Evolutionary conservation across 1,140 invertebrate genomes (phyloP).

Genomic region (Drosophila seguyi): DNA sequence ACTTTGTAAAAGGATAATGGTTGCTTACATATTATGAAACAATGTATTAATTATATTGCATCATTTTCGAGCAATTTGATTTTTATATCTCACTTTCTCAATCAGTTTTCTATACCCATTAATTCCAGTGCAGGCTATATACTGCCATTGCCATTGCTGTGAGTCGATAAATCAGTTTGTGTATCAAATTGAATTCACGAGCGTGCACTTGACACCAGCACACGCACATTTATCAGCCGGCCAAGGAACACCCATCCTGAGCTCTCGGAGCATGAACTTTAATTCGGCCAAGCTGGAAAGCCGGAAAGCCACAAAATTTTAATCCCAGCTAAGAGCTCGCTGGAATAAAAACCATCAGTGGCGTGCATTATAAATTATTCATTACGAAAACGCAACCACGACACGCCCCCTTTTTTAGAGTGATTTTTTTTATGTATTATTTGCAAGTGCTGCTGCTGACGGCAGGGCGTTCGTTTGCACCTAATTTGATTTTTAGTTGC

Average conservation of each 20-base stretch:
- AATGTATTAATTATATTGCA: background rate
- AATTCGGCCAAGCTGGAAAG: conserved; percentile 41
- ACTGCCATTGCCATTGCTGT: conserved; percentile 19
- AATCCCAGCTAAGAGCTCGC: conserved; percentile 74
- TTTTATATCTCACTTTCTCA: background rate
- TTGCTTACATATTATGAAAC: background rate
- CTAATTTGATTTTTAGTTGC: conserved; percentile 83
- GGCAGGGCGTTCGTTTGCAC: conserved; percentile 80
- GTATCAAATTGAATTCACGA: conserved; percentile 83
- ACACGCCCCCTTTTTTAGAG: conserved; percentile 30
- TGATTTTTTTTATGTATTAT: background rate
- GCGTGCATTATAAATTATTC: conserved; percentile 80
- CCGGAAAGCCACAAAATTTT: conserved; percentile 77
- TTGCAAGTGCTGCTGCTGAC: conserved; percentile 44
- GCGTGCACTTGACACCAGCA: conserved; percentile 78
- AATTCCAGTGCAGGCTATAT: conserved; percentile 8
- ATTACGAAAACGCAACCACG: conserved; percentile 71
- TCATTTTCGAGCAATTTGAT: accelerated
- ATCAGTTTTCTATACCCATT: background rate
- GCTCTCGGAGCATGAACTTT: conserved; percentile 34
- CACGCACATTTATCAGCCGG: conserved; percentile 77
- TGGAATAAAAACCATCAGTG: conserved; percentile 29
- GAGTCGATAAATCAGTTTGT: conserved; percentile 82
- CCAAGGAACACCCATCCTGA: conserved; percentile 1
- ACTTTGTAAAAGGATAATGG: too few species aligned